Evolutionary conservation across 2,797 vertebrate genomes (phyloP), one percentile per base, ranked within the genome.

Genomic region (Pantherophis alleghaniensis): DNA sequence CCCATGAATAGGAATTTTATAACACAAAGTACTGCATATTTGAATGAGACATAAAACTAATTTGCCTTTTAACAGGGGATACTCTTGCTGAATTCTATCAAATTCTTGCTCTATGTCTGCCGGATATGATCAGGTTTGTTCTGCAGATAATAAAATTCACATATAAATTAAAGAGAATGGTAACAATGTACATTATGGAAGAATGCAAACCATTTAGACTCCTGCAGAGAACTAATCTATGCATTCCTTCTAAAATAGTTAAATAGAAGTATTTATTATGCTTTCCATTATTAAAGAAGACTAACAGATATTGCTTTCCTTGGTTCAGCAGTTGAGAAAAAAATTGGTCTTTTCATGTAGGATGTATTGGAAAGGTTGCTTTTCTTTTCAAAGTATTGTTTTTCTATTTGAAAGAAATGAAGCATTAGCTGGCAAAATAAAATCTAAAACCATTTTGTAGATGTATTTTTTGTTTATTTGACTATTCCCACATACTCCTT

Each of bases 211-310:
- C 87, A 12, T 95, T 98, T 97, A 96, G 96, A 95, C 96, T 95
- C 97, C 98, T 92, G 88, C 95, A 94, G 97, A 98, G 97, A 97
- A 97, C 96, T 96, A 96, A 97, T 97, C 96, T 97, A 95, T 88
- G 53, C 93, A 96, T 95, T 97, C 95, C 96, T 96, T 97, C 96
- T 28, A 94, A 97, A 98, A 97, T 95, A 97, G 97, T 96, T 97
- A 97, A 97, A 98, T 98, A 97, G 96, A 98, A 98, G 97, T 98
- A 97, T 97, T 97, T 97, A 94, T 97, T 98, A 96, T 97, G 97
- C 95, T 92, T 98, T 96, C 94, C 87, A 91, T 98, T 98, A 97
- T 97, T 98, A 97, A 97, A 98, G 97, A 96, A 95, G 95, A 97
- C 96, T 95, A 97, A 97, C 97, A 98, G 98, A 98, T 98, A 98